Base-by-base conservation (phyloP, 2,888 invertebrate species). In the Oscheius sp. region DNA sequence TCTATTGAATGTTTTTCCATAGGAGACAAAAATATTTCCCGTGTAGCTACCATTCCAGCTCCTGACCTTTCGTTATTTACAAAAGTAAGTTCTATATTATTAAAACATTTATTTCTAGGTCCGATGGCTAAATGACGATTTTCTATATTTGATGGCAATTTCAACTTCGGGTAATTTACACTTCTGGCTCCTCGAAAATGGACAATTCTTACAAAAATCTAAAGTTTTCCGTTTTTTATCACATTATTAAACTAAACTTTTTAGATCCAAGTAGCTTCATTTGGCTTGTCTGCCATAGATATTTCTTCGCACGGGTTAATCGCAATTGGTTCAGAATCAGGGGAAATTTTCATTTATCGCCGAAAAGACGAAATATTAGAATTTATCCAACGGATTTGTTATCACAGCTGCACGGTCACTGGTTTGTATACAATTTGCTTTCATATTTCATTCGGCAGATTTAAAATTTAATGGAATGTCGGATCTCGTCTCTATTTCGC, bases 321-420 rank as follows among this genome's bases (percentile, higher is more conserved):
- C 29, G 64, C 41, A 18, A 35, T 55, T 21, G 72, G 72, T 9
- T 16, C 18, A 2, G 72, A 72, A 43, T 35, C 72, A 0, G 72
- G 72, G 21, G 53, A 66, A 16, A 43, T 72, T 23, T 35, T 53
- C 25, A 6, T 66, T 12, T 56, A 45, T 21, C 5, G 16, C 13
- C 1, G 9, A 7, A 43, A 58, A 25, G 21, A 16, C 16, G 69
- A 18, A 13, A 52, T 2, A 35, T 16, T 69, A 18, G 9, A 18
- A 12, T 12, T 27, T 3, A 21, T 41, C 7, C 16, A 18, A 23
- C 64, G 55, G 0, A 6, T 72, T n/a, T n/a, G n/a, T 18, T 72
- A 72, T 46, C 72, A 72, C 27, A 52, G 46, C 27, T 18, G 66
- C 29, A 72, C 72, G 13, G 72, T 72, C 12, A 72, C 72, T 5